A percentile compares a stretch with the other conserved stretches of the same genome.
Conservation (phyloP, 2,113 vertebrate species). For the Regulus satrapa region DNA sequence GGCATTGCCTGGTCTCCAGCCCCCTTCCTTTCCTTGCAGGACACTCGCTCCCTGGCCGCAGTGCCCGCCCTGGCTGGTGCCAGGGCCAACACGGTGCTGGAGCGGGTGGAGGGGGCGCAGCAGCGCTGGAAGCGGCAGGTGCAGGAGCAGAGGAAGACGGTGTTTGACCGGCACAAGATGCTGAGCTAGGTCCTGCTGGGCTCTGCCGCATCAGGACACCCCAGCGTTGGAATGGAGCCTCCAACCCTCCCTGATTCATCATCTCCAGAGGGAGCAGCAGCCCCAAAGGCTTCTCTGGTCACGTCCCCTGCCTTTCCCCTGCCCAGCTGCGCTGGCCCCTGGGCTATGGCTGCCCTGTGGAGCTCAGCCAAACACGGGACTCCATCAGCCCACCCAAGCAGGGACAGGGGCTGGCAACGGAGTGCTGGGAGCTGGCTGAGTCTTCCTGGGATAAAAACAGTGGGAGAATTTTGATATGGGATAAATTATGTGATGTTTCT, state of each 20-base stretch:
- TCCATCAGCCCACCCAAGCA: neutral
- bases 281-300: neutral
- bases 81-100: constrained; percentile 87
- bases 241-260: neutral
- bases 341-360: neutral
- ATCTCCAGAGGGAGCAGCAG: neutral
- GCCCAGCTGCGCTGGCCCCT: rapidly evolving
- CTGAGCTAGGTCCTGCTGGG: constrained; percentile 78
- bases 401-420: rapidly evolving
- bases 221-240: neutral
- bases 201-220: neutral
- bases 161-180: constrained; percentile 96
- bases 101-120: constrained; percentile 91
- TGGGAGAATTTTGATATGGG: neutral
- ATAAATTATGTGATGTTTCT: neutral
- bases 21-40: constrained; percentile 64
- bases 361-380: rapidly evolving
- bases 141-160: constrained; percentile 93
- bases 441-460: neutral
- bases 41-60: constrained; percentile 70
- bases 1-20: neutral
- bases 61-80: neutral
- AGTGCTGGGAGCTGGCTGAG: neutral
- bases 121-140: constrained; percentile 97
- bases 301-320: neutral